phyloP scores from a whole-genome alignment of 2,888 invertebrate genomes.

The Andrena praecox region DNA sequence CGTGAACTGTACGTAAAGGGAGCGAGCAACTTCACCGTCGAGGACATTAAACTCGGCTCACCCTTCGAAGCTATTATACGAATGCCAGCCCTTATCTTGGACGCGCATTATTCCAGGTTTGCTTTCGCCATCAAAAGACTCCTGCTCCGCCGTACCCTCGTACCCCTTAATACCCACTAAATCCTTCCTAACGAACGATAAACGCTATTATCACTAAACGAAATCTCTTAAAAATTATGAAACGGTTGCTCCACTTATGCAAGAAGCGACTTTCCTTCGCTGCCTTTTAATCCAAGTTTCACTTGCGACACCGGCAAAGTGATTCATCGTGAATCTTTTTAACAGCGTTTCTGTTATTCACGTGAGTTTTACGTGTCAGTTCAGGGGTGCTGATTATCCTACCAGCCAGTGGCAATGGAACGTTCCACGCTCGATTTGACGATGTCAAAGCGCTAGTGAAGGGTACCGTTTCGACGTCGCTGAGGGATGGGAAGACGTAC shows the following conservation, averaged over 20 bases:
- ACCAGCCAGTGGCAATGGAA: conserved; percentile 90
- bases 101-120: conserved; percentile 87
- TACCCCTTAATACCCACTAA: not conserved
- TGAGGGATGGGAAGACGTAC: conserved; percentile 85
- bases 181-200: not conserved
- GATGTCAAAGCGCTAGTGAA: conserved; percentile 87
- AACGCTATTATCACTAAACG: not conserved
- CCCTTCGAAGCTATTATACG: conserved; percentile 89
- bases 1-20: conserved; percentile 85
- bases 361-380: conserved; percentile 81
- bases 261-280: not conserved
- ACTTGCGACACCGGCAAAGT: not conserved
- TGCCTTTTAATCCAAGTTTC: not conserved
- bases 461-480: conserved; percentile 86
- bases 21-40: conserved; percentile 85
- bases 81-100: conserved; percentile 89
- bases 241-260: not conserved
- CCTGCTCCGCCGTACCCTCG: conserved; percentile 17
- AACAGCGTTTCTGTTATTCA: not conserved
- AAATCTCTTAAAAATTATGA: not conserved
- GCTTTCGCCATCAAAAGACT: conserved; percentile 5
- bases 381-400: conserved; percentile 90
- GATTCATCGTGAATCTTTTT: not conserved
- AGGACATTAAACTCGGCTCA: conserved; percentile 86
- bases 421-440: conserved; percentile 88